Percentiles rank a stretch among this genome's conserved stretches.
phyloP scores from a whole-genome alignment of 2,797 vertebrate species.

The Carcharodon carcharias region DNA sequence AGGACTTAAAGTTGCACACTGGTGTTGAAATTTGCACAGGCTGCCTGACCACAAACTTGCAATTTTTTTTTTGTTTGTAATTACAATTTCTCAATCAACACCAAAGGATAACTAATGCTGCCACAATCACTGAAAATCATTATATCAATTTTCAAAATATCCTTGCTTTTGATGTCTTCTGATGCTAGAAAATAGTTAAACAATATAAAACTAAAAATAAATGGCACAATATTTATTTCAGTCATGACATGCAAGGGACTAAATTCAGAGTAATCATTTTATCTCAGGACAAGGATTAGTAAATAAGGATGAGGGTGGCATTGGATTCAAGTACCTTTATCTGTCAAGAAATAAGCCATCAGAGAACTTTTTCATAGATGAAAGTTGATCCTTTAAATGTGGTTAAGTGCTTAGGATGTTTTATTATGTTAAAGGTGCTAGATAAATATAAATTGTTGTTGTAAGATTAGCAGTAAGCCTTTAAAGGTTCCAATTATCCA shows the following conservation, averaged over 20 bases:
- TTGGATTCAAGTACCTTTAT: neutral
- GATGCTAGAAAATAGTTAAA: neutral
- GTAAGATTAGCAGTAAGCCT: neutral
- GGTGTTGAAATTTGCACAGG: neutral
- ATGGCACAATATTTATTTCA: neutral
- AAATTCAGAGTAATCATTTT: neutral
- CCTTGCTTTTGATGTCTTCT: neutral
- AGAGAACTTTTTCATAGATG: neutral
- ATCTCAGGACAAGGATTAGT: neutral
- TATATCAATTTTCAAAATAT: neutral
- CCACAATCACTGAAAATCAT: neutral
- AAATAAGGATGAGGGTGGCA: neutral
- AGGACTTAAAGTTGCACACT: neutral
- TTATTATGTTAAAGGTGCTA: too few relatives aligned
- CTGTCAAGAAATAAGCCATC: neutral
- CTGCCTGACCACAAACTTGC: neutral
- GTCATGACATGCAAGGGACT: neutral
- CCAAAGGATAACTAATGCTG: neutral
- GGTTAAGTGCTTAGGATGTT: too few relatives aligned
- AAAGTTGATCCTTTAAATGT: neutral
- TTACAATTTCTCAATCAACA: neutral
- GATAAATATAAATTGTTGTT: too few relatives aligned
- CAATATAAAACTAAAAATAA: neutral
- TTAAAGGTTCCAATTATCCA: neutral
- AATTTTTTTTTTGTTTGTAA: neutral